Conservation (phyloP, 2,113 vertebrate species). For the Gymnogyps californianus region DNA sequence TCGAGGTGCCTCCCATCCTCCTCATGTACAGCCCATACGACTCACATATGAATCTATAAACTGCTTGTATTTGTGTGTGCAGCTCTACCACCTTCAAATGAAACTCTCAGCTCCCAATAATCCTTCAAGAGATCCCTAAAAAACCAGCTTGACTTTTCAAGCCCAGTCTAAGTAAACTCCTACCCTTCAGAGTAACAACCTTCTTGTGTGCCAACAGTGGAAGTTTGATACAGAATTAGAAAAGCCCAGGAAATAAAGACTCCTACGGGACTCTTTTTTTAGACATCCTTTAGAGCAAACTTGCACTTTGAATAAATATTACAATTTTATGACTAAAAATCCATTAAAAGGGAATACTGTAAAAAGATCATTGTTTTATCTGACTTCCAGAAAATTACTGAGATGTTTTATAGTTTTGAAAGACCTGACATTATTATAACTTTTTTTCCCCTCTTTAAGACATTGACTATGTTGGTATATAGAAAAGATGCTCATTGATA, state of each 20-base stretch:
- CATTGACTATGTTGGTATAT: background rate
- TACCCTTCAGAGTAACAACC: background rate
- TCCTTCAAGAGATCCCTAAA: background rate
- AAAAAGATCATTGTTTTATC: background rate
- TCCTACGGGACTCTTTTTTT: background rate
- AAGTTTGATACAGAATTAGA: background rate
- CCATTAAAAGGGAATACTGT: background rate
- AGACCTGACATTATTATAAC: background rate
- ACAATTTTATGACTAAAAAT: background rate
- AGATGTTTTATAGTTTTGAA: background rate
- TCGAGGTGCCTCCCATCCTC: background rate
- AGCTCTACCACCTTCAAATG: background rate
- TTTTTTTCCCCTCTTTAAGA: background rate
- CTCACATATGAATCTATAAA: background rate
- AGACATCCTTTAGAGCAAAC: background rate
- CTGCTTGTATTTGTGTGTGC: background rate
- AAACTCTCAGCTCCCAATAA: background rate
- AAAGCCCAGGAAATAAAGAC: background rate
- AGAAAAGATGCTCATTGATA: background rate
- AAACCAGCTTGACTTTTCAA: background rate
- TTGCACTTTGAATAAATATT: background rate
- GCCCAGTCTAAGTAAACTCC: background rate
- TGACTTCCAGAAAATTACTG: background rate
- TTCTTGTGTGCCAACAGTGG: fast-evolving
- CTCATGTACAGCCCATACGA: fast-evolving